Base-by-base conservation (phyloP, 2,888 invertebrate genomes). In the Drosophila pseudotalamancana region DNA sequence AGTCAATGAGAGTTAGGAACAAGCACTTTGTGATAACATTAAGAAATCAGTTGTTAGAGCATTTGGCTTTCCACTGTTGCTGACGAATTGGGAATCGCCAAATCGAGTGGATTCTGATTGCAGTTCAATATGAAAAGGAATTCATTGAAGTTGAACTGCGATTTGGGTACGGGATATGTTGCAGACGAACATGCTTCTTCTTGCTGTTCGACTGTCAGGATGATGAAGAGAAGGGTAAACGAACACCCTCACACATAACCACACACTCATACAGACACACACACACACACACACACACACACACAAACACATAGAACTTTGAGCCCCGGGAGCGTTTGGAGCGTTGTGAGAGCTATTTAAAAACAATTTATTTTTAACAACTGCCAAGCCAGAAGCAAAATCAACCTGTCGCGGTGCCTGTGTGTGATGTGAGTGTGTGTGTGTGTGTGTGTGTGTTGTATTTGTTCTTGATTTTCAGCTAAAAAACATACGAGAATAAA, bases 351-450 rank as follows among this genome's bases (percentile, higher is more conserved):
- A 87, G 87, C 84, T 81, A 84, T 83, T 83, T 83, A 80, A 83
- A 87, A 83, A 80, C 84, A 83, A 83, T 83, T 83, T 83, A 87
- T 83, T 87, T 85, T 80, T 78, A 85, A 76, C 83, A 85, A 80
- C 60, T 68, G 75, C 69, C 63, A 67, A 62, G 77, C 84, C 84
- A 64, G 65, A 37, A 53, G 86, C 85, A 62, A 80, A 80, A 45
- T 75, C 77, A 72, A 80, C 78, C 80, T 83, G 80, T 66, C 80
- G 80, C 79, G 9, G 19, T 57, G 53, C 50, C 46, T 60, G 37
- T 32, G 27, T 57, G 27, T 56, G 50, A 53, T 53, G 42, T 45
- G 54, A 34, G 60, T 39, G 0, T 34, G 35, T 43, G 25, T 25
- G 27, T 53, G 19, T 35, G 21, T 29, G 21, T 25, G 42, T 32